A percentile compares a stretch with the other conserved stretches of the same genome.
Conservation (phyloP, 2,113 vertebrate species). For the Desmodus rotundus region DNA sequence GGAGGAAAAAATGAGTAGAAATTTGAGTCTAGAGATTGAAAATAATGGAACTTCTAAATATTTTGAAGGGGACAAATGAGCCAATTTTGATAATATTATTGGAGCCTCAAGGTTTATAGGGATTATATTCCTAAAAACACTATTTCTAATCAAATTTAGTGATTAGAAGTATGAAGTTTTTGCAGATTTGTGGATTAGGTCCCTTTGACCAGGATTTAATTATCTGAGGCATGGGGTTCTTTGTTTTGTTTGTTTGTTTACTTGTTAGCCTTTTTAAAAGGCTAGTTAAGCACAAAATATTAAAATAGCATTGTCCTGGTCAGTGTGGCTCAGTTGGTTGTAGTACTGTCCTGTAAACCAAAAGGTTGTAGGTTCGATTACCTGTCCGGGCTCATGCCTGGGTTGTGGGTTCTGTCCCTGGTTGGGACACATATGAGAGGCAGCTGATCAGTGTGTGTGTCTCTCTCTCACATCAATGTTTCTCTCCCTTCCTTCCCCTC, state of each 20-base stretch:
- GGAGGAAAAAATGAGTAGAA: not conserved
- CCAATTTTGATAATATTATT: not conserved
- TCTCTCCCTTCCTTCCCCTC: too few relatives aligned
- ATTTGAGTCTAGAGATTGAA: not conserved
- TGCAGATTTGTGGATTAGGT: not conserved
- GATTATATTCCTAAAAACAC: not conserved
- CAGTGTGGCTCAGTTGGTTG: too few relatives aligned
- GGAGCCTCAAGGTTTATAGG: not conserved
- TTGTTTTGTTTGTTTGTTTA: not conserved
- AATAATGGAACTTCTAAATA: not conserved
- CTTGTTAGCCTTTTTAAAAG: not conserved
- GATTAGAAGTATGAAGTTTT: not conserved
- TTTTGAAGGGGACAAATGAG: not conserved
- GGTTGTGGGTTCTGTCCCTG: too few relatives aligned
- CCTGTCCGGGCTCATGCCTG: too few relatives aligned
- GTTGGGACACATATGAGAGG: too few relatives aligned
- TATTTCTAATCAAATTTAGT: not conserved
- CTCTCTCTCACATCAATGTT: too few relatives aligned
- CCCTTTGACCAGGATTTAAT: constrained; percentile 26
- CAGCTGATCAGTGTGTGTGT: too few relatives aligned
- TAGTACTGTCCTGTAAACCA: too few relatives aligned
- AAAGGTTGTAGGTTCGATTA: too few relatives aligned
- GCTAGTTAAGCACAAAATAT: not conserved
- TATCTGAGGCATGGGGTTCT: not conserved
- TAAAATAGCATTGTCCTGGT: not conserved